Conservation (phyloP, 2,113 vertebrate genomes). For the Oryzias javanicus region DNA sequence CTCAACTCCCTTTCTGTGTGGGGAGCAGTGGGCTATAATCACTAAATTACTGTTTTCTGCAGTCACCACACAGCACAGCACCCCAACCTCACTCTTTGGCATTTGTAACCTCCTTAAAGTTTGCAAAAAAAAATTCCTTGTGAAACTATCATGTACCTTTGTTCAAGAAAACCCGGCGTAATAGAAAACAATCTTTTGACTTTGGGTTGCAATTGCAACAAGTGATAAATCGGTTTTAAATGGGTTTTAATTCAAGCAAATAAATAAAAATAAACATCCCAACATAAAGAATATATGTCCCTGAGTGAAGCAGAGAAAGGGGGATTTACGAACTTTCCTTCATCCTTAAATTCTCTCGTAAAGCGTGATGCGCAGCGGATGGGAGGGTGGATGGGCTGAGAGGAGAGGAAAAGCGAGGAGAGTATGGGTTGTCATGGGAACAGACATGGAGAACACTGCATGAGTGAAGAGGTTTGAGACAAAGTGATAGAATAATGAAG, state of each 20-base stretch:
- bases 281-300: too few species aligned
- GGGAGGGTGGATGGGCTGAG: background rate
- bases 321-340: slow-evolving; percentile 30
- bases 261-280: too few species aligned
- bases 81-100: slow-evolving; percentile 19
- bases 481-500: slow-evolving; percentile 62
- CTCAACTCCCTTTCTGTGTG: slow-evolving; percentile 34
- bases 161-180: too few species aligned
- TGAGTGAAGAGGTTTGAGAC: slow-evolving; percentile 61
- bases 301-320: slow-evolving; percentile 16
- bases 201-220: too few species aligned
- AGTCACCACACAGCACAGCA: slow-evolving; percentile 54
- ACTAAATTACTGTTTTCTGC: slow-evolving; percentile 79
- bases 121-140: too few species aligned
- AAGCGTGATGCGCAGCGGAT: background rate
- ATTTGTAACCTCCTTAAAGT: background rate
- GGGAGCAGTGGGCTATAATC: slow-evolving; percentile 71
- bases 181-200: too few species aligned
- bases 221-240: too few species aligned
- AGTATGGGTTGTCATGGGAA: slow-evolving; percentile 72
- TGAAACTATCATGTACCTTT: too few species aligned
- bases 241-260: too few species aligned
- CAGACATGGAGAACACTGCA: slow-evolving; percentile 60
- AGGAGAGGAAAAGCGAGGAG: slow-evolving; percentile 13
- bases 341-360: slow-evolving; percentile 31